Conservation (phyloP, 2,888 invertebrate species). For the Xestia sexstrigata region DNA sequence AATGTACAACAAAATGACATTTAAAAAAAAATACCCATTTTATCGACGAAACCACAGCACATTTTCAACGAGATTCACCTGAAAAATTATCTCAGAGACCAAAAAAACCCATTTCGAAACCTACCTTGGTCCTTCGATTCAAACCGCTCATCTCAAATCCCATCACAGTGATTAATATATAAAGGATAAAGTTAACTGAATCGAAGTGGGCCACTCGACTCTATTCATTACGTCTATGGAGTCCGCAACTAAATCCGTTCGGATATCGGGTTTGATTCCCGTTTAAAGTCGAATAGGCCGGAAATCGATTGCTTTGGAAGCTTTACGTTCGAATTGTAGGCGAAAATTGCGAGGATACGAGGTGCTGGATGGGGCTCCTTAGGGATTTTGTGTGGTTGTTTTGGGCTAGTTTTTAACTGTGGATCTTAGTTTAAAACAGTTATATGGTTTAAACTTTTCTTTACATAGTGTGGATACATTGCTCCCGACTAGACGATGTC, state of each 20-base stretch:
- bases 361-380: constrained; percentile 37
- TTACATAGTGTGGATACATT: too few relatives aligned
- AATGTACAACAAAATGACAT: neutral
- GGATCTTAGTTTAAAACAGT: neutral
- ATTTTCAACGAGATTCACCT: neutral
- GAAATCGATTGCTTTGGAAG: constrained; percentile 90
- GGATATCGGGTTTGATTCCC: constrained; percentile 89
- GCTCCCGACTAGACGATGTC: too few relatives aligned
- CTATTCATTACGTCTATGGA: constrained; percentile 86
- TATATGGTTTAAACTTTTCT: too few relatives aligned
- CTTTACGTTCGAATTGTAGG: constrained; percentile 81
- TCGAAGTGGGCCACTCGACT: constrained; percentile 75
- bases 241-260: constrained; percentile 87
- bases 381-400: neutral
- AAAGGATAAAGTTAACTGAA: constrained; percentile 74
- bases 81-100: neutral
- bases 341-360: constrained; percentile 61
- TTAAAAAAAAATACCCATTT: neutral
- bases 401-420: neutral
- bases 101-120: constrained; percentile 10
- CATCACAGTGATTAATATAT: constrained; percentile 63
- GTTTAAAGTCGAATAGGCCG: constrained; percentile 90
- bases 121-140: neutral
- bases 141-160: constrained; percentile 39
- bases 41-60: too few relatives aligned